Base-by-base conservation (phyloP, 2,113 vertebrate genomes). In the Chloebia gouldiae region DNA sequence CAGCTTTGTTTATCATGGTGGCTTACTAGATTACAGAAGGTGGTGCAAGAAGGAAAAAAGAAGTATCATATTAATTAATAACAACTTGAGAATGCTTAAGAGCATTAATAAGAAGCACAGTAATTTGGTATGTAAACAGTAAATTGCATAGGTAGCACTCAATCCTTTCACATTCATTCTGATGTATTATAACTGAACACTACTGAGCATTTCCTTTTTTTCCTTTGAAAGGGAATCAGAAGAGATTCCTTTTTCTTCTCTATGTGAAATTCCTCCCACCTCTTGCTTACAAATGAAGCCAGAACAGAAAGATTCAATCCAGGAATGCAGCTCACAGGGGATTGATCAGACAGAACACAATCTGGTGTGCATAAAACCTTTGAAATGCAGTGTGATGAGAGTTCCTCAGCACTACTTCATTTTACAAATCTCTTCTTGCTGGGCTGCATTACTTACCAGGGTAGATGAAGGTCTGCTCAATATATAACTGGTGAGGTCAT, bases 281-380 rank as follows among this genome's bases (percentile, higher is more conserved):
- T 65, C 24, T 30, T 86, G n/a, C 28, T 50, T 88, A 42, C 23
- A 80, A 19, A n/a, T 42, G 7, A 86, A 80, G 86, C 13, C 37
- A 86, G 66, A 65, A 6, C 6, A 63, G 45, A n/a, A 65, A 76
- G 40, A 68, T 39, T 8, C 5, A 64, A 33, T 75, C 49, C 3
- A 5, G 15, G 14, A 82, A 31, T 0, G 0, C 30, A 89, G 1
- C 10, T 75, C 75, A 56, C 0, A 1, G n/a, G 37, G 64, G n/a
- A 65, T 81, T 51, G 50, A 37, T 60, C 44, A 72, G 17, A 63
- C 24, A 88, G 33, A 91, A 72, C 6, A 50, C 44, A 30, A 47
- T 10, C 21, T 56, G 59, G 51, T 59, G 53, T 30, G 21, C 44
- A 56, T 22, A 86, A 84, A 61, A 65, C 13, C 24, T 65, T 77